Percentiles rank a stretch among this genome's conserved stretches.
Conservation (phyloP, 2,888 invertebrate species). For the Clepsis dumicolana region DNA sequence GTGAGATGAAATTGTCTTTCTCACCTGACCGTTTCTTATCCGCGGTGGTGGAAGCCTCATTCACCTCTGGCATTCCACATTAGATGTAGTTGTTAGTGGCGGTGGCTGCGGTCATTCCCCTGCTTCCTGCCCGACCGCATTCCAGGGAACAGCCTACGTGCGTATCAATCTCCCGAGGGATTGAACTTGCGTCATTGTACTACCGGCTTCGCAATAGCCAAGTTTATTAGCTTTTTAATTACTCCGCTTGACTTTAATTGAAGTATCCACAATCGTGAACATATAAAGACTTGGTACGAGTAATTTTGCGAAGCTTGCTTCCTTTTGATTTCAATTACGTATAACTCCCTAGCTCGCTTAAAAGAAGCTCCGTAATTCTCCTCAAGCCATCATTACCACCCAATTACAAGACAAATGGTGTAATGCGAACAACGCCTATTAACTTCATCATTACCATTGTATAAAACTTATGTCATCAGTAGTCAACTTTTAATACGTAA, state of each 20-base stretch:
- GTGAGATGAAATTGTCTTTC: not conserved
- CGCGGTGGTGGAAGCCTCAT: slow-evolving; percentile 14
- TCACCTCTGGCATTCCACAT: slow-evolving; percentile 29
- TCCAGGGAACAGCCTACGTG: slow-evolving; percentile 60
- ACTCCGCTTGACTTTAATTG: not conserved
- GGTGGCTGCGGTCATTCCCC: slow-evolving; percentile 54
- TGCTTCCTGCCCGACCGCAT: slow-evolving; percentile 73
- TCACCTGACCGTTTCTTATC: slow-evolving; percentile 5
- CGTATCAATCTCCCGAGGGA: slow-evolving; percentile 43
- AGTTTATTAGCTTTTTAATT: slow-evolving; percentile 10
- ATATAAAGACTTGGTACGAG: not conserved
- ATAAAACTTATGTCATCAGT: slow-evolving; percentile 31
- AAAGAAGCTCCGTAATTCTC: not conserved
- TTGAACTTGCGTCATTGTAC: slow-evolving; percentile 21
- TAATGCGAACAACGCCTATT: slow-evolving; percentile 14
- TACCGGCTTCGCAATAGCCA: slow-evolving; percentile 14
- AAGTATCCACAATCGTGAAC: not conserved
- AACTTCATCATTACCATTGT: slow-evolving; percentile 12
- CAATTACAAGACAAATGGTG: slow-evolving; percentile 24
- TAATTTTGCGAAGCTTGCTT: not conserved
- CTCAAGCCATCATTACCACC: slow-evolving; percentile 11
- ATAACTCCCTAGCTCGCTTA: not conserved
- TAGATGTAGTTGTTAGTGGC: slow-evolving; percentile 29
- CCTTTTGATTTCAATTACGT: slow-evolving; percentile 10
- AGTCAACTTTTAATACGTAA: slow-evolving; percentile 22